Base-by-base conservation (phyloP, 2,113 vertebrate species). In the Fregetta grallaria region DNA sequence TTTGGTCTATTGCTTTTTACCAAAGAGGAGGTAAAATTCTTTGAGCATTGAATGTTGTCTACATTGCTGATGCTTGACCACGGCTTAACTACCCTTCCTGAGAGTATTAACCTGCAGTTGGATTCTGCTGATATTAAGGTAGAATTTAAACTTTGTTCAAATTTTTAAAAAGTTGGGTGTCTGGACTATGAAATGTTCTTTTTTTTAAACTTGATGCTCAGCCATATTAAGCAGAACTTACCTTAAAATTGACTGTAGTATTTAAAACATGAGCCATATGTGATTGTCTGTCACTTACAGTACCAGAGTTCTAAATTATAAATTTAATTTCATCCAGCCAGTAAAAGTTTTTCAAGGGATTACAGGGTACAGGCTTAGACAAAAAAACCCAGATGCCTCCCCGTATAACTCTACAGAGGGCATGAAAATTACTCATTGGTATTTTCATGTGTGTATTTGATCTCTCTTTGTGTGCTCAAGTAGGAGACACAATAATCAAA, bases 331-430 rank as follows among this genome's bases (percentile, higher is more conserved):
- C 45, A 70, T 36, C 16, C 44, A 92, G 14, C 19, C 53, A 58
- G 36, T 68, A 52, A 7, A 76, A 77, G 7, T 50, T 80, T 91
- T 87, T 88, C 34, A 68, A 38, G 56, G 38, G 40, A 50, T 85
- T 74, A 49, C 14, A 40, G 29, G 16, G 34, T 63, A 32, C 15
- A 45, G 23, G 78, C 19, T 65, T 76, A 55, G 9, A 25, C 3
- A 55, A 55, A 79, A 77, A 56, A 55, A 0, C 0, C 6, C 50
- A 19, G 32, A 19, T 23, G 8, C 5, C 4, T 4, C 34, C 4
- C n/a, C 42, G 30, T 1, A 0, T 4, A 17, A 18, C 56, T 82
- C 18, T 65, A 27, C 56, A 55, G 15, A 38, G 38, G 59, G 40
- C 16, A 6, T 71, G 45, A 36, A 70, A 75, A 58, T 63, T 36